phyloP scores from a whole-genome alignment of 2,113 vertebrate genomes.

The Laticauda laticaudata region DNA sequence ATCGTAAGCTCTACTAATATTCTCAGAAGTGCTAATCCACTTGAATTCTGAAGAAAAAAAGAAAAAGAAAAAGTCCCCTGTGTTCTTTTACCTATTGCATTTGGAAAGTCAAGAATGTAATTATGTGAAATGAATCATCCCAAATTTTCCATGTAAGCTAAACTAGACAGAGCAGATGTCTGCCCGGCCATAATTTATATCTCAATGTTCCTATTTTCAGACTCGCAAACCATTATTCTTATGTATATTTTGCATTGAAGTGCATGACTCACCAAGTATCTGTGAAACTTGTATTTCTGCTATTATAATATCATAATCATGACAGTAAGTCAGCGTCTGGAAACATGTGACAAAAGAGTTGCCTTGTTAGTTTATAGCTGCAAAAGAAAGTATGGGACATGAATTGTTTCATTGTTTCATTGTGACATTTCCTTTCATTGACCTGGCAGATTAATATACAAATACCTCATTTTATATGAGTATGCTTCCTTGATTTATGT shows the following conservation, averaged over 20 bases:
- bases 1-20: not conserved
- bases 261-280: not conserved
- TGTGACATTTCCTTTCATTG: not conserved
- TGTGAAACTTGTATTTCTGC: not conserved
- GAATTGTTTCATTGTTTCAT: slow-evolving; percentile 18
- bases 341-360: slow-evolving; percentile 1
- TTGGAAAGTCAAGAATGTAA: slow-evolving; percentile 23
- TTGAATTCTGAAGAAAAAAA: slow-evolving; percentile 21
- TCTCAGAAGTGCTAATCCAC: not conserved
- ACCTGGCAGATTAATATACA: not conserved
- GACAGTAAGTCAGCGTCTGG: slow-evolving; percentile 7
- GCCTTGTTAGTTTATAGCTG: not conserved
- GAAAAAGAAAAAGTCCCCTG: not conserved
- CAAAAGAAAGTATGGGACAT: not conserved
- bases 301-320: not conserved
- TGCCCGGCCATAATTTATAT: slow-evolving; percentile 1
- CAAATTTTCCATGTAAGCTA: slow-evolving; percentile 10
- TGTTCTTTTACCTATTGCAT: not conserved
- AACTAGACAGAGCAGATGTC: slow-evolving; percentile 2
- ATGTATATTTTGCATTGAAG: slow-evolving; percentile 13
- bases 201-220: slow-evolving; percentile 17
- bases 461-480: not conserved
- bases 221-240: not conserved
- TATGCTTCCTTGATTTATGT: not conserved
- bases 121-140: slow-evolving; percentile 23